phyloP scores from a whole-genome alignment of 2,113 vertebrate genomes.

The Caloenas nicobarica region DNA sequence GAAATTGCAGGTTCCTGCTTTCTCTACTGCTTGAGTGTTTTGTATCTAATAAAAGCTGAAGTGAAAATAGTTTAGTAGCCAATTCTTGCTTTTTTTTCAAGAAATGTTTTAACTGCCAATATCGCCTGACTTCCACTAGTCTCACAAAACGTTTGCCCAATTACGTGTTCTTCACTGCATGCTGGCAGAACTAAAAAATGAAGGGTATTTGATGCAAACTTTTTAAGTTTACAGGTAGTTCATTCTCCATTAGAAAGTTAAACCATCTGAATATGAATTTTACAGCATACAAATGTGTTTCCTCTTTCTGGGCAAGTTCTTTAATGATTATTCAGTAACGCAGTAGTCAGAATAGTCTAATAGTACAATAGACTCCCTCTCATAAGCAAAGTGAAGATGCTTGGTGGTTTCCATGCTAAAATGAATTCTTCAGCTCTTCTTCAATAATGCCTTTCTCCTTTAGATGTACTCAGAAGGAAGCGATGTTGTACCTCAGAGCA shows the following conservation, averaged over 20 bases:
- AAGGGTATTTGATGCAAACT: background rate
- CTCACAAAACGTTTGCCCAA: background rate
- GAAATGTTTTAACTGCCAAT: background rate
- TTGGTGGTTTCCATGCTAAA: background rate
- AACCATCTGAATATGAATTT: background rate
- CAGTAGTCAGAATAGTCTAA: background rate
- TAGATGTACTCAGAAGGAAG: conserved; percentile 99
- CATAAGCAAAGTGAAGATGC: background rate
- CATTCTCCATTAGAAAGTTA: background rate
- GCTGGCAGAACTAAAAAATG: background rate
- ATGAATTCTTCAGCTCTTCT: background rate
- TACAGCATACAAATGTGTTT: background rate
- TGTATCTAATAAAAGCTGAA: background rate
- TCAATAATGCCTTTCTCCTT: conserved; percentile 25
- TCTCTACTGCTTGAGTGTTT: background rate
- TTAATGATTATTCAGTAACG: background rate
- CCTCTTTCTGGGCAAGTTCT: background rate
- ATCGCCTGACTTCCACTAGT: background rate
- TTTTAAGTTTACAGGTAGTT: background rate
- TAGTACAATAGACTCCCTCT: background rate
- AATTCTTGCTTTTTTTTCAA: background rate
- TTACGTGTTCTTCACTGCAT: background rate
- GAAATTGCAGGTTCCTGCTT: background rate
- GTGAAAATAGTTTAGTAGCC: background rate
- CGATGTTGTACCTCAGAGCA: conserved; percentile 91